These are phyloP conservation scores for Trachops cirrhosus DNA, from an alignment of 2,797 vertebrate genomes.

Conservation along the genomic window DNA sequence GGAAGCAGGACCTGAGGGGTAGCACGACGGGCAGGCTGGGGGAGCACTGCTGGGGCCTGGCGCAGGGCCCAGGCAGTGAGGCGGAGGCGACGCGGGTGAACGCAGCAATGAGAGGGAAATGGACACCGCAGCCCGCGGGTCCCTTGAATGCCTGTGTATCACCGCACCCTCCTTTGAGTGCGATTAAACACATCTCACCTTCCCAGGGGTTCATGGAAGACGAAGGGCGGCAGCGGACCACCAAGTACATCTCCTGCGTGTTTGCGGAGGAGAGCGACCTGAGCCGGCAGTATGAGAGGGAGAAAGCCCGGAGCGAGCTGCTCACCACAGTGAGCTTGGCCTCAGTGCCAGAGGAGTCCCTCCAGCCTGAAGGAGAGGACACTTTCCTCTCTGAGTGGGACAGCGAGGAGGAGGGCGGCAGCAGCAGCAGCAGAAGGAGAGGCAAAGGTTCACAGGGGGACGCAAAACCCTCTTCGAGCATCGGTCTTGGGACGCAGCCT, in stretches of 20 bases:
- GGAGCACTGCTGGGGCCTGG: accelerated
- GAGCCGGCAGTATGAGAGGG: slow-evolving; percentile 90
- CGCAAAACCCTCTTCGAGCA: not conserved
- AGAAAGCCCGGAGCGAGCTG: slow-evolving; percentile 90
- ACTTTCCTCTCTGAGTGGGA: slow-evolving; percentile 76
- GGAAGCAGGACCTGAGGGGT: not conserved
- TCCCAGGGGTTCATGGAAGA: slow-evolving; percentile 96
- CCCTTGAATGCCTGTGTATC: too few species aligned
- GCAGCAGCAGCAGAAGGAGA: slow-evolving; percentile 58
- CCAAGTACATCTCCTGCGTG: slow-evolving; percentile 92
- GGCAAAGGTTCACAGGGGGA: slow-evolving; percentile 35
- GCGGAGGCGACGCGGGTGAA: not conserved
- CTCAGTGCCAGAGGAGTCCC: slow-evolving; percentile 73
- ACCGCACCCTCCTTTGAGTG: accelerated
- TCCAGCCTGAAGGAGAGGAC: slow-evolving; percentile 66
- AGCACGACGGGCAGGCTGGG: not conserved
- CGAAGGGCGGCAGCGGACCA: slow-evolving; percentile 95
- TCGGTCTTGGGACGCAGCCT: not conserved
- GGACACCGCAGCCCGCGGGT: accelerated
- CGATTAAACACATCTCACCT: not conserved
- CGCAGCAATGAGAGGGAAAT: accelerated
- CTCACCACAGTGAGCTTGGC: slow-evolving; percentile 84
- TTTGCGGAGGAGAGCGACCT: slow-evolving; percentile 91
- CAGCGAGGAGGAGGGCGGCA: slow-evolving; percentile 76
- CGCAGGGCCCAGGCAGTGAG: accelerated